Percentiles rank a stretch among this genome's conserved stretches.
Evolutionary conservation across 1,140 invertebrate species (phyloP).

Genomic region (Schlechtendalia chinensis): DNA sequence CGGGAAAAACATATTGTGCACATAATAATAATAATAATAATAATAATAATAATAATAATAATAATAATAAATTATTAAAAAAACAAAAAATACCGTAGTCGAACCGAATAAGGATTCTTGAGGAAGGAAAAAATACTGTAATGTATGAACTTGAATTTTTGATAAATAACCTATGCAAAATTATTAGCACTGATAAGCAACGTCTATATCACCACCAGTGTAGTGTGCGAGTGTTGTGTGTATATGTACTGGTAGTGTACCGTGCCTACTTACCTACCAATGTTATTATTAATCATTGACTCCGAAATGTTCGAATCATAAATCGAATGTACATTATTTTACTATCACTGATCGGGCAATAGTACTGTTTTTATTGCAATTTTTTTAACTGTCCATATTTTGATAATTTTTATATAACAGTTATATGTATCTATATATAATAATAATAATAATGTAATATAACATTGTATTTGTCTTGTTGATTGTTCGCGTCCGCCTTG

Average conservation of each 20-base stretch:
- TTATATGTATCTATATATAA: too few species aligned
- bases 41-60: background rate
- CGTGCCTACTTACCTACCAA: background rate
- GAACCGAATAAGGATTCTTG: background rate
- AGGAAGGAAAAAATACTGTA: background rate
- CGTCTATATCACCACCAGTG: too few species aligned
- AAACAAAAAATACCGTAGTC: background rate
- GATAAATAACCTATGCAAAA: slow-evolving; percentile 31
- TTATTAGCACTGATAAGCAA: slow-evolving; percentile 40
- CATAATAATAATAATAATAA: background rate
- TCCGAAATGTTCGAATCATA: background rate
- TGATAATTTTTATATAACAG: too few species aligned
- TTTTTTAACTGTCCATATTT: background rate
- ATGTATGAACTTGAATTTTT: background rate
- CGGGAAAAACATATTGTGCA: too few species aligned
- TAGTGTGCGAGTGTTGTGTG: too few species aligned
- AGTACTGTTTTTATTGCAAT: background rate
- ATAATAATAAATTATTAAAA: too few species aligned
- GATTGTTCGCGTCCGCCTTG: too few species aligned
- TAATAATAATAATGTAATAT: too few species aligned
- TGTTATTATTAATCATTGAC: slow-evolving; percentile 2
- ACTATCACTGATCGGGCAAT: background rate
- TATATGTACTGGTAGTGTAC: background rate
- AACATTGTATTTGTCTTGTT: too few species aligned
- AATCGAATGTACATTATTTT: background rate